Percentiles rank a stretch among this genome's conserved stretches.
Evolutionary conservation across 2,113 vertebrate species (phyloP).

Genomic region (Capreolus pygargus): DNA sequence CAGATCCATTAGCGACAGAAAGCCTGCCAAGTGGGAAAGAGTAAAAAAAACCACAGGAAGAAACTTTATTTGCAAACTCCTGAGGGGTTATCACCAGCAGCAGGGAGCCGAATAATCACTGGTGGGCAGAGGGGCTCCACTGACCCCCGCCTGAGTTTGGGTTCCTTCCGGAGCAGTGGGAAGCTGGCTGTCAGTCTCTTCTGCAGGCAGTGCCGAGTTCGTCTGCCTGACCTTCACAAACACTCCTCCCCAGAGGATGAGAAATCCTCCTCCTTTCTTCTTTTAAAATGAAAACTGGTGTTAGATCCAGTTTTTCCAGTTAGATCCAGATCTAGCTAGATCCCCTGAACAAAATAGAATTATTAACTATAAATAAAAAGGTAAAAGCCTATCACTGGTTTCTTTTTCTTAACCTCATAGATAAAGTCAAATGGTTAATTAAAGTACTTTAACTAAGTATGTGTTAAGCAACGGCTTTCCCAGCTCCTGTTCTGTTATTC

Average conservation of each 20-base stretch:
- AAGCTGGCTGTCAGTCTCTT: background rate
- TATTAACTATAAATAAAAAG: background rate
- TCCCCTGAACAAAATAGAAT: background rate
- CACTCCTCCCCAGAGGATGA: background rate
- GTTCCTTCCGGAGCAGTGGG: background rate
- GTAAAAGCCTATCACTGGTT: background rate
- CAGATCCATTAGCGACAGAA: constrained; percentile 56
- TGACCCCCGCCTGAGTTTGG: background rate
- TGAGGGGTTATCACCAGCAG: constrained; percentile 38
- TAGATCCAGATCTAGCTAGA: background rate
- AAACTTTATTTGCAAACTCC: constrained; percentile 53
- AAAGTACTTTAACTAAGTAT: background rate
- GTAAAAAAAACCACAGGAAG: constrained; percentile 52
- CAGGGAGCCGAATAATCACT: background rate
- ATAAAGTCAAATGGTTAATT: constrained; percentile 1
- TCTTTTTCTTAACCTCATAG: constrained; percentile 20
- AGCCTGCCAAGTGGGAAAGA: constrained; percentile 61
- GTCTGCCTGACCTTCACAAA: background rate
- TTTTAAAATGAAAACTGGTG: background rate
- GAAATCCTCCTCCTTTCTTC: background rate
- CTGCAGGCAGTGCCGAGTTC: background rate
- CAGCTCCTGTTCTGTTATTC: background rate
- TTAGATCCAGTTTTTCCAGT: background rate
- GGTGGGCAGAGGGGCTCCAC: background rate
- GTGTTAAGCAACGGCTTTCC: background rate